Base-by-base conservation (phyloP, 1,140 invertebrate genomes). In the Micrasema longulum region DNA sequence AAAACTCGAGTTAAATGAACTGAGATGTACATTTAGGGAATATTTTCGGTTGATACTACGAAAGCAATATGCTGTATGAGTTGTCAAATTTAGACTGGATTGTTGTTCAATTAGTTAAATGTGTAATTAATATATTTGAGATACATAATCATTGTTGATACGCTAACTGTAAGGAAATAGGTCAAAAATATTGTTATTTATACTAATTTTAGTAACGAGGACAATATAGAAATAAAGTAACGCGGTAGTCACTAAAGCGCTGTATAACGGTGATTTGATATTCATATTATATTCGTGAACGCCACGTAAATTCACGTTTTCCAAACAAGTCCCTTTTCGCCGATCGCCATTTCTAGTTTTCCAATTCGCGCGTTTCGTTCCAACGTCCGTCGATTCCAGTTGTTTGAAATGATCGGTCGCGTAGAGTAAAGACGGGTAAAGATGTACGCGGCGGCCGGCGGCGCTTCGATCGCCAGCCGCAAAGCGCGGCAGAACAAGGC, bases 361-460 rank as follows among this genome's bases (percentile, higher is more conserved):
- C 26, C 26, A 31, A 31, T 47, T 14, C 26, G n/a, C n/a, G n/a
- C 36, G 36, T 6, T n/a, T 41, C 31, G 1, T 36, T 57, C n/a
- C 12, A 35, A 36, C 4, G 23, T 57, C 23, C 12, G 7, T 31
- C 26, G 26, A 2, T 7, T 31, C 26, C 7, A 2, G 26, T 7
- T 31, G 26, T 31, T 2, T 4, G 26, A 31, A 31, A 7, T 7
- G 26, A 31, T 31, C 7, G 7, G 26, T 31, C 26, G 26, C 26
- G 26, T 31, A 31, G 26, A 7, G 26, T 31, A 31, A 31, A 31
- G 7, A 4, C 26, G 7, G 7, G 26, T 26, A 41, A 84, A 84
- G 75, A 92, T 92, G 90, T 92, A 91, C 86, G 90, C 90, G 78
- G 90, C 90, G 77, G 90, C 90, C 78, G 90, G 90, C 77, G 90